Base-by-base conservation (phyloP, 1,140 invertebrate genomes). In the Megathymus violae region DNA sequence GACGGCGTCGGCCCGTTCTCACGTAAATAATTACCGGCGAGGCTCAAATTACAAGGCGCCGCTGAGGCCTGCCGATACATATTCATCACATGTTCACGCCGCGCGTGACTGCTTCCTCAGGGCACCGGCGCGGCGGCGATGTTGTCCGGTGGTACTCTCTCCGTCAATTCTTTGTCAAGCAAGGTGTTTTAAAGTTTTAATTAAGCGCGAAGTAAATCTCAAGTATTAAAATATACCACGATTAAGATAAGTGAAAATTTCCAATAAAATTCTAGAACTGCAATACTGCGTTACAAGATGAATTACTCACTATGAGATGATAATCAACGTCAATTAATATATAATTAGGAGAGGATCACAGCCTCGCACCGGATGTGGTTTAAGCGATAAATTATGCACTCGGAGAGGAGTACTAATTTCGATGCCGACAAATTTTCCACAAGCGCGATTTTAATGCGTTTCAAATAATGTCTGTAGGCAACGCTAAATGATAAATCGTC, bases 401-500 rank as follows among this genome's bases (percentile, higher is more conserved):
- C 75, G 17, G 67, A 74, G 76, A 81, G 74, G 71, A 81, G 83
- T 88, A 90, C 79, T 90, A 88, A 90, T 88, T 88, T 89, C 78
- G 86, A 85, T 88, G 85, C 85, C 86, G 85, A 88, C 85, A 88
- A 89, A 89, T 87, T 89, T 89, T 86, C 76, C 76, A 88, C 82
- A 81, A 82, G 71, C 80, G 83, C 85, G 80, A 85, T 85, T 90
- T 90, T 89, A 86, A 90, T 90, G 84, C 80, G 85, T 90, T 89
- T 85, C 88, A 89, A 89, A 90, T 89, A 90, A 90, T 89, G 83
- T 88, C 88, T 85, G 88, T 85, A 88, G 88, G 88, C 85, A 81
- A 89, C 82, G 76, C 67, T 88, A 90, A 90, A 90, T 90, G 85
- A 90, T 90, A 88, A 90, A 90, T 90, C 85, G 85, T 82, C 76